Base-by-base conservation (phyloP, 1,140 invertebrate genomes). In the Bilobella aurantiaca region DNA sequence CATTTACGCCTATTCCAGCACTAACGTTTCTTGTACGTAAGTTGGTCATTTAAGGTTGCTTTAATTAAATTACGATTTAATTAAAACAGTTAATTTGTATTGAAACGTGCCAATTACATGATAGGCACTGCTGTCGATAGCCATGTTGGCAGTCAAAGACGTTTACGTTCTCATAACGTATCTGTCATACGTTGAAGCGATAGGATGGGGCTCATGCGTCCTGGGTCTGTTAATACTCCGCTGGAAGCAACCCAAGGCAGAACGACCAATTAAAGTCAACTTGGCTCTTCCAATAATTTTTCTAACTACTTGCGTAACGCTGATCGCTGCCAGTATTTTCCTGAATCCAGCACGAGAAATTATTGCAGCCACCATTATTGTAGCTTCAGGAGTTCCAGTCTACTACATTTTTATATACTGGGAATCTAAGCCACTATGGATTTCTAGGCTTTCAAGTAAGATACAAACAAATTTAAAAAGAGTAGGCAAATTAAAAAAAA, bases 101-200 rank as follows among this genome's bases (percentile, higher is more conserved):
- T n/a, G n/a, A n/a, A n/a, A n/a, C n/a, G n/a, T n/a, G n/a, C n/a
- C n/a, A n/a, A n/a, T n/a, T n/a, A n/a, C n/a, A n/a, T n/a, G 57
- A 31, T 58, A 83, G 79, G 80, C 82, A 46, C 29, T 80, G 2
- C 73, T 83, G 56, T 82, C 83, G 1, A 73, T 84, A 60, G 71
- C 78, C 16, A 84, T 84, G 78, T 73, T 85, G 49, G 76, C 78
- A 21, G 78, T 80, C 3, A 78, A 78, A 37, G 88, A 97, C 79
- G 84, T 98, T 56, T 89, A 89, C 74, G 82, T 86, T 16, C 80
- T 98, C 16, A 97, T 98, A 74, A 96, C 93, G 65, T 98, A 97
- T 76, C 87, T 90, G 73, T 91, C 89, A 64, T 93, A 97, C 74
- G 90, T 95, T 32, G 94, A 97, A 79, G 86, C 91, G 27, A 85